These are phyloP conservation scores for Octonoba sinensis DNA, from an alignment of 2,888 invertebrate genomes.

Conservation along the genomic window DNA sequence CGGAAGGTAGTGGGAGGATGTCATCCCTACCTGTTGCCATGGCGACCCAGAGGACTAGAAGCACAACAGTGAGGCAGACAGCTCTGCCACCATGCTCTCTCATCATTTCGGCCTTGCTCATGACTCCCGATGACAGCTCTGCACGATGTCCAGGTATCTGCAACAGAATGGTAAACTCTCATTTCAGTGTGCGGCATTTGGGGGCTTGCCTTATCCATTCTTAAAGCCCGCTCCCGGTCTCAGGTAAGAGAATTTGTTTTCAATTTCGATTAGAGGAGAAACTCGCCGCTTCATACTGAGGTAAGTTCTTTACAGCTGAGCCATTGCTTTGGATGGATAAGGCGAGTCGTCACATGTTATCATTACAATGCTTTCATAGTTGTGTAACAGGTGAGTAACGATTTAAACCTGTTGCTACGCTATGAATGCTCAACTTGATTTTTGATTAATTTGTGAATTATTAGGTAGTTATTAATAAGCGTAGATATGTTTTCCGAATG, in stretches of 20 bases:
- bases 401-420: no score
- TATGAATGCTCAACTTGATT: no score
- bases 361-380: no score
- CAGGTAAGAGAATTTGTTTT: slow-evolving; percentile 24
- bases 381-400: no score
- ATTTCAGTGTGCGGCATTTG: slow-evolving; percentile 7
- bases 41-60: slow-evolving; percentile 50
- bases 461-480: no score
- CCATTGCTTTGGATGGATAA: slow-evolving; percentile 45
- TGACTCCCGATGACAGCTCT: slow-evolving; percentile 35
- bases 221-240: not conserved
- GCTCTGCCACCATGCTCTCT: slow-evolving; percentile 38
- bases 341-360: slow-evolving; percentile 19
- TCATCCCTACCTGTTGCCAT: slow-evolving; percentile 60
- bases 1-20: slow-evolving; percentile 49
- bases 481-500: no score
- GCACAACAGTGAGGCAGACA: slow-evolving; percentile 40
- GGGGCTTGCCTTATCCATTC: slow-evolving; percentile 53
- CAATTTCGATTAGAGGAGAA: not conserved
- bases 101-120: slow-evolving; percentile 36
- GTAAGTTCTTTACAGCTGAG: not conserved
- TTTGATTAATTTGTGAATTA: no score
- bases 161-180: slow-evolving; percentile 21
- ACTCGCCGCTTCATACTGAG: not conserved
- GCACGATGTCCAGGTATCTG: slow-evolving; percentile 53